Base-by-base conservation (phyloP, 23 tunicate species). In the Corella eumyota region DNA sequence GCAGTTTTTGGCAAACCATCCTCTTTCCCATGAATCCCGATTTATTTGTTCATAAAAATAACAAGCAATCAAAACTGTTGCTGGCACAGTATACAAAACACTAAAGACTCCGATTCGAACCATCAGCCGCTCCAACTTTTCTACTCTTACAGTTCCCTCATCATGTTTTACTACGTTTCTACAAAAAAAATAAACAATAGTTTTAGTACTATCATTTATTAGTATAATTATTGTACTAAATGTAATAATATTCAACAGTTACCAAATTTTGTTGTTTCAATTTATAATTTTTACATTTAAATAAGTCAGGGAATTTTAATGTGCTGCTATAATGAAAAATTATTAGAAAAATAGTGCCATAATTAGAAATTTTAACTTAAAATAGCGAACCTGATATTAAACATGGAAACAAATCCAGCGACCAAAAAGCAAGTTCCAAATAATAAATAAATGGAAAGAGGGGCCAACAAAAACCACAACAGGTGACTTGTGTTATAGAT, bases 51-150 rank as follows among this genome's bases (percentile, higher is more conserved):
- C 85, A 59, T 78, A 78, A 62, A 77, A 86, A 34, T 71, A 86
- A 58, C 95, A 85, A 56, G 94, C 94, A 32, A 85, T 72, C 34
- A 75, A 75, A 9, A 75, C 83, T n/a, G 94, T 76, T 15, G 94
- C 94, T 24, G 94, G 94, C 1, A 85, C 94, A 6, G 94, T 85
- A 65, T 85, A 85, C 0, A 85, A 64, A 5, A 85, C 94, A 50
- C 84, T 85, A 74, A 85, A 85, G 4, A 85, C 73, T 34, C 94
- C 94, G 56, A 85, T 85, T 38, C 71, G 64, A 30, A 85, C 94
- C 94, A 85, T 85, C 64, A 85, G 64, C 66, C 32, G 75, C 60
- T 86, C 95, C 59, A 86, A 62, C 46, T 86, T 86, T 44, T 77
- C 80, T 31, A 86, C 95, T 28, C 72, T 77, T 34, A 20, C 47